phyloP scores from a whole-genome alignment of 2,113 vertebrate genomes.

The Clarias gariepinus region DNA sequence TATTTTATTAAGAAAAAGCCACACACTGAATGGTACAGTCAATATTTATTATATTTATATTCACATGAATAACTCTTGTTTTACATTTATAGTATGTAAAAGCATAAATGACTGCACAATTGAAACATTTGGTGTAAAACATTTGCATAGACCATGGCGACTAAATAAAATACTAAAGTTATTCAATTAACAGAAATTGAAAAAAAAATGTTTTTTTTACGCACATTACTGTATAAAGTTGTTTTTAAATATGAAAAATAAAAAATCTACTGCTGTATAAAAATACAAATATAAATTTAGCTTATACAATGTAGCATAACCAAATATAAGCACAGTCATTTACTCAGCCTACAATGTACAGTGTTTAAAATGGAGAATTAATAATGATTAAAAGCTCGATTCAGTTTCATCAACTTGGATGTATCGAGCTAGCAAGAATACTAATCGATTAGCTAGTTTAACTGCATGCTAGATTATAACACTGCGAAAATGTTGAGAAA shows the following conservation, averaged over 20 bases:
- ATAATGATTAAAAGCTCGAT: background rate
- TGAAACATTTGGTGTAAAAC: background rate
- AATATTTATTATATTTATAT: background rate
- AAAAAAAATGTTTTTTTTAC: background rate
- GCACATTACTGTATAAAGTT: background rate
- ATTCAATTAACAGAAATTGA: background rate
- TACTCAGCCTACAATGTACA: background rate
- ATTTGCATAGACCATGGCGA: constrained; percentile 20
- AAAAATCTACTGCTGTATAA: background rate
- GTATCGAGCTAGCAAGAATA: background rate
- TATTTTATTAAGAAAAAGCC: background rate
- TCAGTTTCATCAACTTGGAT: background rate
- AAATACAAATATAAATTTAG: constrained; percentile 32
- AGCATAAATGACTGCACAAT: background rate
- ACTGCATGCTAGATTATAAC: background rate
- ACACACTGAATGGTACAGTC: too few species aligned
- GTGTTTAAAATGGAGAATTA: background rate
- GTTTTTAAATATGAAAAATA: background rate
- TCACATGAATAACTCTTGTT: background rate
- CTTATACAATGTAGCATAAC: constrained; percentile 1
- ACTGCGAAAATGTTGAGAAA: background rate
- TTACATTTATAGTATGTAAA: background rate
- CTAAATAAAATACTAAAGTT: background rate
- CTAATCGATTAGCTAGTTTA: background rate
- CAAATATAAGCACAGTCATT: background rate